Conservation (phyloP, 2,888 invertebrate genomes). For the Antheraea yamamai region DNA sequence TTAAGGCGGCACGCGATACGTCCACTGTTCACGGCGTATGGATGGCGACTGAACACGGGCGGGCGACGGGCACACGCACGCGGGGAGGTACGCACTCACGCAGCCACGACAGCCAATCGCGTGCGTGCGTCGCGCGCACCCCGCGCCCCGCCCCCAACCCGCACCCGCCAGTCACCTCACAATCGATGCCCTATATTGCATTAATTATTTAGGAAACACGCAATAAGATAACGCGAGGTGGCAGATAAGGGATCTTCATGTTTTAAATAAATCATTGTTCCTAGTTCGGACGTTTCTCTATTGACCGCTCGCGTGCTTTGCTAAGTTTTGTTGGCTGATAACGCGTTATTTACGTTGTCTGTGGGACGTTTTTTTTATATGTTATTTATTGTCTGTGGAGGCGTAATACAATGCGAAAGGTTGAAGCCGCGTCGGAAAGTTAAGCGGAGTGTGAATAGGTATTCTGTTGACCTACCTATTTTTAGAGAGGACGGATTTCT, state of each 20-base stretch:
- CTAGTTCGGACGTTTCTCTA: conserved; percentile 13
- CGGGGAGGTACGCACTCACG: conserved; percentile 81
- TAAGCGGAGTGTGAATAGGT: neutral
- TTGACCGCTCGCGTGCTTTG: conserved; percentile 38
- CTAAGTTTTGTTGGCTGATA: conserved; percentile 45
- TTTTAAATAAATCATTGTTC: conserved; percentile 74
- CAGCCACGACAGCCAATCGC: conserved; percentile 77
- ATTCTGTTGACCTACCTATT: conserved; percentile 7
- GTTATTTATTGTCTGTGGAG: conserved; percentile 5
- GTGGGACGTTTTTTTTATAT: conserved; percentile 32
- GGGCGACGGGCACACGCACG: conserved; percentile 72
- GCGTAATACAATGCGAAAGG: conserved; percentile 12
- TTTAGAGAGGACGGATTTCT: neutral
- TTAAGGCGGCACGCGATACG: conserved; percentile 48
- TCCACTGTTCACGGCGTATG: conserved; percentile 57
- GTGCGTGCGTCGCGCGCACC: conserved; percentile 81
- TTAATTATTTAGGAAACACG: conserved; percentile 84
- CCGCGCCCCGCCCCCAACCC: conserved; percentile 67
- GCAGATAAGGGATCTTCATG: conserved; percentile 77
- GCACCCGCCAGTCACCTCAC: conserved; percentile 77
- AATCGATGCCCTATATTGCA: conserved; percentile 83
- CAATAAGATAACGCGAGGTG: conserved; percentile 82
- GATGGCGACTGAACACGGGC: conserved; percentile 69
- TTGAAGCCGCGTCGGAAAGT: conserved; percentile 13
- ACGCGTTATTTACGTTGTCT: conserved; percentile 64